Base-by-base conservation (phyloP, 2,797 vertebrate species). In the Acomys russatus region DNA sequence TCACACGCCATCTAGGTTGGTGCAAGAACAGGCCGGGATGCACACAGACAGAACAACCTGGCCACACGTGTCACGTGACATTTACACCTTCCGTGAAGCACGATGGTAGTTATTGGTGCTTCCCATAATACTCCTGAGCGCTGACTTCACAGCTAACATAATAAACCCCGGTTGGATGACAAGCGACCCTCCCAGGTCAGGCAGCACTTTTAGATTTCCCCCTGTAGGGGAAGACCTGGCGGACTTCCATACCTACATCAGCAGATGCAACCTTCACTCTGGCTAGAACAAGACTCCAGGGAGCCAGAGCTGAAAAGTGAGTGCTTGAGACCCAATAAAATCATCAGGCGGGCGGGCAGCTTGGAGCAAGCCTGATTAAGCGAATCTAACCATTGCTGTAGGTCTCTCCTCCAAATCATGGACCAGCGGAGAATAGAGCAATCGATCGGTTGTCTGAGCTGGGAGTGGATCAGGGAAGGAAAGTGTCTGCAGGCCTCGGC, bases 321-420 rank as follows among this genome's bases (percentile, higher is more conserved):
- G 90, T 51, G 44, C 76, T 85, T 49, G 54, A 1, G 0, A 87
- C 90, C 94, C 94, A 68, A 90, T 96, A 85, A 97, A 97, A 96
- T 51, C 93, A 77, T 64, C 80, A 9, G 80, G 79, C 30, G 68
- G 90, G 92, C 22, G 35, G 66, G 94, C 1, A 4, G 56, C 56
- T 56, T 15, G 56, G 15, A 96, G 93, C 88, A 59, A 97, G 96
- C 94, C 94, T 97, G 97, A 97, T 98, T 94, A 97, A 98, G 96
- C 9, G 25, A 51, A 91, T 84, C 97, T 96, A 92, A 96, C 70
- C 44, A 84, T 28, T 22, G 94, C 89, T 28, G 71, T 87, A 94
- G 95, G 83, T 94, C 96, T 95, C 94, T 82, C 71, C 14, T 18
- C 2, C 14, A 89, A 74, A 76, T 92, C 68, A 44, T 51, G 68